Percentiles rank a stretch among this genome's conserved stretches.
phyloP scores from a whole-genome alignment of 2,888 invertebrate genomes.

The Watsonalla binaria region DNA sequence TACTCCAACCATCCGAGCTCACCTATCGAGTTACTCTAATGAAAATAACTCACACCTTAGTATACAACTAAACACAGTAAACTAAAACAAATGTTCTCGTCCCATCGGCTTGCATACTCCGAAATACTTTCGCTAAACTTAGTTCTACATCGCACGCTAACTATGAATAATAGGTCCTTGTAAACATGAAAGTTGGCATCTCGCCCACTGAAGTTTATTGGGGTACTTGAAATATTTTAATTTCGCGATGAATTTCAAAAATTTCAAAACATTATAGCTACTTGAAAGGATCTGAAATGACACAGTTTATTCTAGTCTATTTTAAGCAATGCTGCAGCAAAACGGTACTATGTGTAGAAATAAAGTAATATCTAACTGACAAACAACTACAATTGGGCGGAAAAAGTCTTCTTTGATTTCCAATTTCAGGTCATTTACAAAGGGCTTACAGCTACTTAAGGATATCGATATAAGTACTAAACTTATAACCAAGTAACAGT shows the following conservation, averaged over 20 bases:
- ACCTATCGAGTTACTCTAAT: constrained; percentile 19
- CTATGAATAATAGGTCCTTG: constrained; percentile 30
- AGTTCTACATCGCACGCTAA: constrained; percentile 16
- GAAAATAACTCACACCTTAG: neutral
- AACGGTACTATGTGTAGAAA: too few species aligned
- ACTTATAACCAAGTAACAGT: too few species aligned
- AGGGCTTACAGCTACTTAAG: too few species aligned
- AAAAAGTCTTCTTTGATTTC: too few species aligned
- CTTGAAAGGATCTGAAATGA: too few species aligned
- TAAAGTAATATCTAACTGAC: too few species aligned
- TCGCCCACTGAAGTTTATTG: constrained; percentile 18
- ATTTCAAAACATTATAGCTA: too few species aligned
- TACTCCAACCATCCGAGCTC: constrained; percentile 24
- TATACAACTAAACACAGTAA: neutral
- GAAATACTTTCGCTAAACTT: constrained; percentile 9
- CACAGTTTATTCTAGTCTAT: too few species aligned
- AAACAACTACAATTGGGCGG: too few species aligned
- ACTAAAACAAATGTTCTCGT: neutral
- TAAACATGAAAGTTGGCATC: constrained; percentile 27
- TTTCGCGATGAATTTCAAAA: neutral
- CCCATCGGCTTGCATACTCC: constrained; percentile 12
- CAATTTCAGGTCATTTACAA: too few species aligned
- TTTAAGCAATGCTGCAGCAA: too few species aligned
- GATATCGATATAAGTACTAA: too few species aligned
- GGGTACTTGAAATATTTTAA: neutral